Evolutionary conservation across 2,113 vertebrate genomes (phyloP), one percentile per base, ranked within the genome.

Genomic region (Podarcis raffonei): DNA sequence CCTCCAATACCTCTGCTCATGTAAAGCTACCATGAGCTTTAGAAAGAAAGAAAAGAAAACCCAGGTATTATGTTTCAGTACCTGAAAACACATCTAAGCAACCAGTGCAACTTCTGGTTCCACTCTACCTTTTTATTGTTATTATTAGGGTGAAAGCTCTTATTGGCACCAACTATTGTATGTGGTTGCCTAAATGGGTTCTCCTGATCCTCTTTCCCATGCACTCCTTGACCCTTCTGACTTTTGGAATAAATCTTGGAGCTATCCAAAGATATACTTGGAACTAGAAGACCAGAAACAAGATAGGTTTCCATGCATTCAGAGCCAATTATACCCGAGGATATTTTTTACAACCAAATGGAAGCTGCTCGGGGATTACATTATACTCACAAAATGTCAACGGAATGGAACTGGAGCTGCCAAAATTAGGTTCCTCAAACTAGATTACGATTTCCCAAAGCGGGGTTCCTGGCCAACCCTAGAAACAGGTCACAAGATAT

Each of bases 251-350:
- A 93, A 93, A 93, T 95, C 89, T 94, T 83, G 87, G 84, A 93
- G 75, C 87, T 92, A 85, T 95, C 90, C 92, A 94, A 96, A 95
- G 93, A 95, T 94, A 95, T 93, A 92, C 89, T 94, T 94, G 94
- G 94, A 95, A 93, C 94, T 92, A 76, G 81, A 84, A 90, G 80
- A 87, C 92, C 92, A 95, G 90, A 91, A 94, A 84, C 91, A 88
- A 48, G 85, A 90, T 92, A 87, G 72, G 86, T 90, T 95, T 96
- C 92, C 92, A 95, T 93, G 90, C 86, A 86, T 0, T 90, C 82
- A 57, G 81, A 94, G 92, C 88, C 87, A 94, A 42, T 87, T 93
- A 95, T 93, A 90, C 94, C 92, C 68, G 90, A 94, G 92, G 89
- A 94, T 93, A 89, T 90, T 89, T 94, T 90, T 92, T 87, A 87